phyloP scores from a whole-genome alignment of 2,888 invertebrate species.

The Idaea dimidiata region DNA sequence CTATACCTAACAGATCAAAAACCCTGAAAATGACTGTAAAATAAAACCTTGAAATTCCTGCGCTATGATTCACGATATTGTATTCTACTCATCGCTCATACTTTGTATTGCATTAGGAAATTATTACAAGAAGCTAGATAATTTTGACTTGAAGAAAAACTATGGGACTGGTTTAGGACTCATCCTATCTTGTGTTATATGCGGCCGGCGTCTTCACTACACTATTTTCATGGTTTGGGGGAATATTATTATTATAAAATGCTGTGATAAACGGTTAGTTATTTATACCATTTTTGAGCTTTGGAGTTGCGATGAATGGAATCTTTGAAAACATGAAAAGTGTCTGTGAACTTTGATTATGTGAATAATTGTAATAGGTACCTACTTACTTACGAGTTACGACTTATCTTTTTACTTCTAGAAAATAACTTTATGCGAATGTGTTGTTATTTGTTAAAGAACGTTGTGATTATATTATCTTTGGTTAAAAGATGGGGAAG shows the following conservation, averaged over 20 bases:
- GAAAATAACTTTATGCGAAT: no score
- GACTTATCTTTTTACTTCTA: no score
- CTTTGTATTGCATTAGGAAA: constrained; percentile 81
- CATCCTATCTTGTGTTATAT: constrained; percentile 78
- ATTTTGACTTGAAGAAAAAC: constrained; percentile 74
- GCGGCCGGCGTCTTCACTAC: constrained; percentile 82
- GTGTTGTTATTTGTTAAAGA: no score
- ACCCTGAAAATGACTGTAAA: not conserved
- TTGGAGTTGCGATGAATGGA: no score
- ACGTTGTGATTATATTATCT: no score
- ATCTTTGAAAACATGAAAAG: no score
- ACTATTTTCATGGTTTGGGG: constrained; percentile 80
- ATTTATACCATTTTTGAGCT: not conserved
- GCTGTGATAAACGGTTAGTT: constrained; percentile 76
- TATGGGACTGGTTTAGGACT: constrained; percentile 83
- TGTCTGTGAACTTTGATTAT: no score
- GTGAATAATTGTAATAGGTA: no score
- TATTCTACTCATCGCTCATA: constrained; percentile 54
- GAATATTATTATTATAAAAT: constrained; percentile 82
- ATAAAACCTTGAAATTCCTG: constrained; percentile 13
- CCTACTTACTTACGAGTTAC: no score
- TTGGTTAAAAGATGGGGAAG: no score
- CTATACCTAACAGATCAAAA: no score
- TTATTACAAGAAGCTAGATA: constrained; percentile 79
- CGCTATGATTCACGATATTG: constrained; percentile 39